phyloP scores from a whole-genome alignment of 1,140 invertebrate species.

The Hyles vespertilio region DNA sequence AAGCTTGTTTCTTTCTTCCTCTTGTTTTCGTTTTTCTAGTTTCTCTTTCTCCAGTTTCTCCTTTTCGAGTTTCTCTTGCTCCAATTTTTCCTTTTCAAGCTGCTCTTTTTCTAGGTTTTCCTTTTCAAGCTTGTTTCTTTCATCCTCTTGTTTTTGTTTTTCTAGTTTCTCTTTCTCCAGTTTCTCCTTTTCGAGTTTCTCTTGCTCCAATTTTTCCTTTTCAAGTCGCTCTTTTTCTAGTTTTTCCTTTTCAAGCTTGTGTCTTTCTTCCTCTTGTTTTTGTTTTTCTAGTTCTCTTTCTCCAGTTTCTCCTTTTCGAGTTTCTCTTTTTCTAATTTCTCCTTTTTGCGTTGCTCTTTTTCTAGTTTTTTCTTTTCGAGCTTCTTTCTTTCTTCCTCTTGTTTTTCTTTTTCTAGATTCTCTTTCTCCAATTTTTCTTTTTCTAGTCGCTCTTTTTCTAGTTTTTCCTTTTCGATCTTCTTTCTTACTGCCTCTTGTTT shows the following conservation, averaged over 20 bases:
- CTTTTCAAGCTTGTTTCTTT: constrained; percentile 25
- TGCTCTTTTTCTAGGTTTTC: constrained; percentile 25
- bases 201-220: constrained; percentile 25
- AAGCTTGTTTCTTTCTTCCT: constrained; percentile 21
- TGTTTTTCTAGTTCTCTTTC: constrained; percentile 11
- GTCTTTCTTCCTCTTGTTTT: constrained; percentile 27
- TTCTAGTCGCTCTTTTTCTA: constrained; percentile 24
- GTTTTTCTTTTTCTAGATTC: constrained; percentile 24
- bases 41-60: constrained; percentile 20
- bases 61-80: constrained; percentile 14
- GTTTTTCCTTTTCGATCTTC: constrained; percentile 24
- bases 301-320: constrained; percentile 14
- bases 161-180: constrained; percentile 29
- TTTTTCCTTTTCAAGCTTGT: constrained; percentile 13
- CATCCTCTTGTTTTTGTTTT: constrained; percentile 12
- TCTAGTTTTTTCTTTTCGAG: constrained; percentile 22
- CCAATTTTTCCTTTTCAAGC: constrained; percentile 18
- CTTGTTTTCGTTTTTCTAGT: constrained; percentile 21
- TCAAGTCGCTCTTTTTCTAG: constrained; percentile 25
- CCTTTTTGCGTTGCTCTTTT: constrained; percentile 13
- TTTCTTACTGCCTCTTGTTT: constrained; percentile 24
- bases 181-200: constrained; percentile 19
- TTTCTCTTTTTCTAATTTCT: constrained; percentile 17
- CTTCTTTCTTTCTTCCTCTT: constrained; percentile 34
- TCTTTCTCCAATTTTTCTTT: constrained; percentile 19